Conservation (phyloP, 2,797 vertebrate species). For the Clarias platycephalus region DNA sequence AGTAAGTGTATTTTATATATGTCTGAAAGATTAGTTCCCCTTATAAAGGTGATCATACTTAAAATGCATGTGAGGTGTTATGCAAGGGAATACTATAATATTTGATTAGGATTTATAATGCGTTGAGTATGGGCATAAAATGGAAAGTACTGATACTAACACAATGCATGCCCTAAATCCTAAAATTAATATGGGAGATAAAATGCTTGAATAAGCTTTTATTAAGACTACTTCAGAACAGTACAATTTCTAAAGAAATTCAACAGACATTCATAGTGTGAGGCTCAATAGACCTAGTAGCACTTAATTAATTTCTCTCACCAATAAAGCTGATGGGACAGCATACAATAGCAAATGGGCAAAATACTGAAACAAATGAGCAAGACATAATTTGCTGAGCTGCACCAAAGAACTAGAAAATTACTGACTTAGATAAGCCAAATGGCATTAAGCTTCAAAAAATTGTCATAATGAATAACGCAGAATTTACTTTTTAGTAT, state of each 20-base stretch:
- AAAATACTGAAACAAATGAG: constrained; percentile 42
- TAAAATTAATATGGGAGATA: constrained; percentile 48
- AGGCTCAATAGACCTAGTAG: constrained; percentile 44
- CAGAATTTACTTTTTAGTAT: constrained; percentile 5
- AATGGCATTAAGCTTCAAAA: constrained; percentile 31
- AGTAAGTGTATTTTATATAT: constrained; percentile 5
- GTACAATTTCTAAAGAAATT: constrained; percentile 45
- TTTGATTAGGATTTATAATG: constrained; percentile 53
- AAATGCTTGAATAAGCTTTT: constrained; percentile 48
- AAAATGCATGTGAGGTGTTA: constrained; percentile 39
- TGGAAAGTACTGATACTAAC: constrained; percentile 44
- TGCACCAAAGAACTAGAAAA: constrained; percentile 17
- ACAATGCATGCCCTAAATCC: constrained; percentile 46
- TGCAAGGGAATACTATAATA: constrained; percentile 35
- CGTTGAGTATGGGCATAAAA: constrained; percentile 47
- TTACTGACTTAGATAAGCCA: constrained; percentile 29
- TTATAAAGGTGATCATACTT: constrained; percentile 42
- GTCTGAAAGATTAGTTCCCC: constrained; percentile 38
- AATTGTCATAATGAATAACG: constrained; percentile 4
- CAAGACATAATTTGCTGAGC: constrained; percentile 39
- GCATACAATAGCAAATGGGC: constrained; percentile 44
- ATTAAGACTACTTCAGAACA: constrained; percentile 43
- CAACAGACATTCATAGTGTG: constrained; percentile 40
- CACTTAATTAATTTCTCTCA: constrained; percentile 55
- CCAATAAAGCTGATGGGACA: constrained; percentile 44